Evolutionary conservation across 2,888 invertebrate genomes (phyloP), one percentile per base, ranked within the genome.

Genomic region (Druceiella hillmani): DNA sequence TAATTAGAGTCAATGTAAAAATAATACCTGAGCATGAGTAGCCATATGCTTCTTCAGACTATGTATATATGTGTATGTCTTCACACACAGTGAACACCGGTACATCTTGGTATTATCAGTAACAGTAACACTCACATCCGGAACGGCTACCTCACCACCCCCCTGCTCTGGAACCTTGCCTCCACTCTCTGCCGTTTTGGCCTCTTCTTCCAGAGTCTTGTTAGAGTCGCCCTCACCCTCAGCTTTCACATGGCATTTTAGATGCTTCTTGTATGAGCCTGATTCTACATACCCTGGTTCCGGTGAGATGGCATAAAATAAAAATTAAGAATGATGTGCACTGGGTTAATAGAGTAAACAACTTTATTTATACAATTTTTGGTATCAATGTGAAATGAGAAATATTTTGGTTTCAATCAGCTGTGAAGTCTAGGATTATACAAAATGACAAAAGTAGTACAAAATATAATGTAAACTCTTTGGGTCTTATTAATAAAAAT

Each of bases 1-100:
- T 20, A n/a, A n/a, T 7, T 7, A 20, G 6, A n/a, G 9, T n/a
- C 6, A 20, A 6, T 20, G 6, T 20, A 7, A 20, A 30, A 38
- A 44, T 30, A 52, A 48, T 46, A 63, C 64, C 52, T 63, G 61
- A 12, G 64, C 53, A 39, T 72, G 72, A 2, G 63, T 58, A 25
- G 61, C 43, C 64, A 71, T 65, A 43, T 72, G 72, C 43, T 71
- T 72, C 59, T 66, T 70, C 39, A 72, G 50, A 36, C 66, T 70
- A 48, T 70, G 71, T 34, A 70, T 52, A 40, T 72, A 66, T 61
- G 66, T 65, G 48, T 72, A 72, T 0, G 68, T 66, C 49, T 71
- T 72, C 26, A 64, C 62, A 45, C 72, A 72, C 3, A 66, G 37
- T 0, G 64, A 63, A 40, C 72, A 72, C 42, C 68, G 66, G 53